These are phyloP conservation scores for Limenitis camilla DNA, from an alignment of 2,888 invertebrate species.

Conservation along the genomic window DNA sequence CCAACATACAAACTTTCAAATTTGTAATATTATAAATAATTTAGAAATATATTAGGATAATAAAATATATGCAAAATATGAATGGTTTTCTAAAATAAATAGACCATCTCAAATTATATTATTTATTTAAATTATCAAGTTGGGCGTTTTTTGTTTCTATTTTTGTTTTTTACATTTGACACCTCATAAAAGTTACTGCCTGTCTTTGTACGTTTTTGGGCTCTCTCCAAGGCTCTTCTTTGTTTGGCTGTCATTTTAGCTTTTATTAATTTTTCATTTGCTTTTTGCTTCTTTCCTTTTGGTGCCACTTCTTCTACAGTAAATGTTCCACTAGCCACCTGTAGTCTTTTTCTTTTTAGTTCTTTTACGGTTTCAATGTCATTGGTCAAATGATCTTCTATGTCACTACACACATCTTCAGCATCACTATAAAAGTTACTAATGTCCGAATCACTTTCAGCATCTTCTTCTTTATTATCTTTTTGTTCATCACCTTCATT, in stretches of 20 bases:
- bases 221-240: slow-evolving; percentile 82
- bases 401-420: slow-evolving; percentile 73
- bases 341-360: slow-evolving; percentile 60
- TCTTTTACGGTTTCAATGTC: slow-evolving; percentile 63
- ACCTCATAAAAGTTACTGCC: slow-evolving; percentile 94
- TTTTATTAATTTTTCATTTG: slow-evolving; percentile 28
- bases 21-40: too few relatives aligned
- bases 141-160: slow-evolving; percentile 78
- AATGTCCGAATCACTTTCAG: slow-evolving; percentile 75
- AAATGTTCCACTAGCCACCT: slow-evolving; percentile 72
- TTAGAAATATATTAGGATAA: too few relatives aligned
- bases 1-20: too few relatives aligned
- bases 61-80: too few relatives aligned
- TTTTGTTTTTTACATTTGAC: slow-evolving; percentile 90
- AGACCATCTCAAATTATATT: not conserved
- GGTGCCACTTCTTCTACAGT: slow-evolving; percentile 69
- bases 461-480: slow-evolving; percentile 36
- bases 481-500: slow-evolving; percentile 36
- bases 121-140: slow-evolving; percentile 22
- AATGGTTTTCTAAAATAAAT: not conserved
- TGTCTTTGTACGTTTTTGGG: slow-evolving; percentile 84
- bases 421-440: slow-evolving; percentile 81
- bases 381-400: slow-evolving; percentile 67
- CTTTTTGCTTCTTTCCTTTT: slow-evolving; percentile 50
- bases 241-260: slow-evolving; percentile 84